Evolutionary conservation across 2,888 invertebrate genomes (phyloP).

Genomic region (Operophtera brumata): DNA sequence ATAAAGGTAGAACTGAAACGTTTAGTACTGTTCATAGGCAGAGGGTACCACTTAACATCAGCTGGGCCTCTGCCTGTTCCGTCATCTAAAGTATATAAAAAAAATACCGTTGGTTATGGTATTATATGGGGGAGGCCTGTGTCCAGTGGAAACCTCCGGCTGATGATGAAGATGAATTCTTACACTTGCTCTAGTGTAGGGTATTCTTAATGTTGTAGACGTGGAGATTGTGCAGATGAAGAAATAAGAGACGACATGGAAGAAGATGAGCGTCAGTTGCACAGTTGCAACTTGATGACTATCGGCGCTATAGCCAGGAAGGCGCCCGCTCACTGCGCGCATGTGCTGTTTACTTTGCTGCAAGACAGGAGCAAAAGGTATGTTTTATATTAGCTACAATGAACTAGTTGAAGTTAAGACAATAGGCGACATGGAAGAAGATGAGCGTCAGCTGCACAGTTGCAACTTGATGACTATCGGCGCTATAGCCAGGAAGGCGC

Average conservation of each 20-base stretch:
- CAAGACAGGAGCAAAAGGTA: constrained; percentile 83
- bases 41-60: no score
- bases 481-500: constrained; percentile 82
- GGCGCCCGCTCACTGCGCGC: constrained; percentile 83
- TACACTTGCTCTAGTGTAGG: no score
- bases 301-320: constrained; percentile 85
- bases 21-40: no score
- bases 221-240: constrained; percentile 58
- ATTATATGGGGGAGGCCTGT: no score
- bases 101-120: no score
- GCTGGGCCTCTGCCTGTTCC: no score
- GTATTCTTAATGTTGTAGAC: constrained; percentile 39
- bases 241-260: constrained; percentile 69
- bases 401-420: no score
- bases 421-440: constrained; percentile 69
- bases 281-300: constrained; percentile 85
- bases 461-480: constrained; percentile 90
- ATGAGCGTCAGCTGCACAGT: constrained; percentile 66
- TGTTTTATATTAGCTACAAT: no score
- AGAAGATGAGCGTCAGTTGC: constrained; percentile 67
- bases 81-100: no score
- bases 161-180: no score
- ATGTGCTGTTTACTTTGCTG: constrained; percentile 84
- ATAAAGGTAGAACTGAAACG: no score
- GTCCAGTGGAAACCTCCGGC: no score